Percentiles rank a stretch among this genome's conserved stretches.
Evolutionary conservation across 2,113 vertebrate genomes (phyloP).

Genomic region (Ciconia maguari): DNA sequence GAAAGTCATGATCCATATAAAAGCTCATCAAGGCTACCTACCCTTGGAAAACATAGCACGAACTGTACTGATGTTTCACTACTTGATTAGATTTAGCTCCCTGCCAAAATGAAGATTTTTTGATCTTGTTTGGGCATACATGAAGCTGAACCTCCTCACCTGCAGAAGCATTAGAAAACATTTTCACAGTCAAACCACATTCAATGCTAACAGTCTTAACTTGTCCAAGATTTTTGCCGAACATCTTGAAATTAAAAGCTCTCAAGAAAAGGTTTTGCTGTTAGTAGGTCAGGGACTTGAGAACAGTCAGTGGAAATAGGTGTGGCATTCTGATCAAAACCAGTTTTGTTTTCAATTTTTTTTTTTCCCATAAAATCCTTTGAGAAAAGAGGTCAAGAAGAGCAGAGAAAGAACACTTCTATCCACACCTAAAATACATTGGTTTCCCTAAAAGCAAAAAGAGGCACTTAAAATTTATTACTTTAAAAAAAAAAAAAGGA

Average conservation of each 20-base stretch:
- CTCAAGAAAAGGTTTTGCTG: not conserved
- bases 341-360: not conserved
- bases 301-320: not conserved
- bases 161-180: not conserved
- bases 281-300: not conserved
- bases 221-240: not conserved
- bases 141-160: not conserved
- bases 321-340: not conserved
- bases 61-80: not conserved
- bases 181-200: not conserved
- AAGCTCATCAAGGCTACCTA: not conserved
- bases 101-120: not conserved
- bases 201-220: not conserved
- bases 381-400: not conserved
- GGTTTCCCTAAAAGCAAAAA: not conserved
- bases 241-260: not conserved
- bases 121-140: not conserved
- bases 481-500: not conserved
- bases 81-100: not conserved
- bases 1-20: not conserved
- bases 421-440: not conserved
- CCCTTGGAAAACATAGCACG: not conserved
- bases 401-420: not conserved
- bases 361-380: not conserved
- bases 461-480: not conserved